These are phyloP conservation scores for Schlechtendalia chinensis DNA, from an alignment of 1,140 invertebrate genomes.

Conservation along the genomic window DNA sequence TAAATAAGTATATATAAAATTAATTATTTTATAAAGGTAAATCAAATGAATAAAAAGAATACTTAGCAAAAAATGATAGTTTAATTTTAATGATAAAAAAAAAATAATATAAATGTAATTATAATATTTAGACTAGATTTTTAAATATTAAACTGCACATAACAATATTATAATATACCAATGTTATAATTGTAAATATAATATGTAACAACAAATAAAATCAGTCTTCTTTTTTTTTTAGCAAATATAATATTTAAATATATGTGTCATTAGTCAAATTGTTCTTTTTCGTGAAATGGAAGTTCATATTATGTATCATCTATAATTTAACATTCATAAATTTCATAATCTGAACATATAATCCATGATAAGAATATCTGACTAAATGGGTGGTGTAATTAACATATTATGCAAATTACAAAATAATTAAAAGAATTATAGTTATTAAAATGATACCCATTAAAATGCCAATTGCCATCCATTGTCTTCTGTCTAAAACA, in stretches of 20 bases:
- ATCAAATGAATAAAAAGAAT: too few species aligned
- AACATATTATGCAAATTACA: neutral
- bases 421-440: constrained; percentile 34
- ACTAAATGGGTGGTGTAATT: too few species aligned
- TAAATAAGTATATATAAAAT: too few species aligned
- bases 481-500: constrained; percentile 41
- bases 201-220: constrained; percentile 7
- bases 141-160: neutral
- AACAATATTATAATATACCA: neutral
- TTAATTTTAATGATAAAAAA: too few species aligned
- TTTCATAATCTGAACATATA: too few species aligned
- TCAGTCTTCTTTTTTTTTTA: constrained; percentile 43
- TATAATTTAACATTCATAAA: too few species aligned
- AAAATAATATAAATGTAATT: neutral
- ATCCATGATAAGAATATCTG: too few species aligned
- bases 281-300: too few species aligned
- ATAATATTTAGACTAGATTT: neutral
- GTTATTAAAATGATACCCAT: constrained; percentile 39
- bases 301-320: too few species aligned
- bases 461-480: constrained; percentile 42
- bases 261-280: too few species aligned
- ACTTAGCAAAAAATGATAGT: too few species aligned
- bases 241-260: constrained; percentile 10
- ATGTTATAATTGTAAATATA: neutral
- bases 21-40: too few species aligned